Conservation (phyloP, 2,797 vertebrate genomes). For the Pantherophis alleghaniensis region DNA sequence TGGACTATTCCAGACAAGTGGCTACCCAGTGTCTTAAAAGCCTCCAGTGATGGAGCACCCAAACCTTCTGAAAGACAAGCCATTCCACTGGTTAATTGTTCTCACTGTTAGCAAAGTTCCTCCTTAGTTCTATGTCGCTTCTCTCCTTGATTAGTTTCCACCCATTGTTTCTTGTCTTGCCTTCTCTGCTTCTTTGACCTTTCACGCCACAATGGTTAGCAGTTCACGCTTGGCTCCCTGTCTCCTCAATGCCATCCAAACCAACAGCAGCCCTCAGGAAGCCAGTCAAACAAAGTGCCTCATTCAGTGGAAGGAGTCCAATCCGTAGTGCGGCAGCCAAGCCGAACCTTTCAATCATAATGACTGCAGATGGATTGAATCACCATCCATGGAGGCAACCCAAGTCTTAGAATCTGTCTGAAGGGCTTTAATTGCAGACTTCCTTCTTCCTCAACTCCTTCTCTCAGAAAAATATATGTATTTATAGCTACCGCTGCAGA, state of each 20-base stretch:
- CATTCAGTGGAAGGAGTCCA: neutral
- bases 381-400: neutral
- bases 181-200: neutral
- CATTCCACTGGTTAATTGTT: too few species aligned
- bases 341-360: neutral
- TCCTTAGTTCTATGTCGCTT: too few species aligned
- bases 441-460: neutral
- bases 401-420: too few species aligned
- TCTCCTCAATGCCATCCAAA: neutral
- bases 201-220: neutral
- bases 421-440: neutral
- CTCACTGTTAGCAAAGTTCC: too few species aligned
- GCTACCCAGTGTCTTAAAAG: too few species aligned
- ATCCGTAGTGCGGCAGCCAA: neutral
- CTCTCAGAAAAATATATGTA: neutral
- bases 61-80: too few species aligned
- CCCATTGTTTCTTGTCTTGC: too few species aligned
- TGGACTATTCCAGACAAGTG: too few species aligned
- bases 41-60: too few species aligned
- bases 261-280: neutral
- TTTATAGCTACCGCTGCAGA: neutral
- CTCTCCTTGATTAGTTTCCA: too few species aligned
- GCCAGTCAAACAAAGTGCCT: neutral
- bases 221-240: neutral
- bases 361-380: neutral